A percentile compares a stretch with the other conserved stretches of the same genome.
Conservation (phyloP, 2,797 vertebrate species). For the Epinephelus coioides region DNA sequence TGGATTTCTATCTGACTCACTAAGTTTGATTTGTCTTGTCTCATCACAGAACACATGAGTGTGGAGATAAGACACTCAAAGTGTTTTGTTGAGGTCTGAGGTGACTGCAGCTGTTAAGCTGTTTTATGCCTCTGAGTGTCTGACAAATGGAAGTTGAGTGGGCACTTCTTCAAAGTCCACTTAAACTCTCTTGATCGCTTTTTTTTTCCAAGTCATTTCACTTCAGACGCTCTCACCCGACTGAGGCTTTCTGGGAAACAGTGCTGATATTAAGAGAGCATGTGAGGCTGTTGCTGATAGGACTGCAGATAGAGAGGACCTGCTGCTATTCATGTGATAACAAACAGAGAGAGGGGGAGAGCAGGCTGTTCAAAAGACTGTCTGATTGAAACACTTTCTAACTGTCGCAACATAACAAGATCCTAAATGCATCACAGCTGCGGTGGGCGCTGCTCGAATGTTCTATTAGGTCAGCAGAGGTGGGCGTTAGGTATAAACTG, state of each 20-base stretch:
- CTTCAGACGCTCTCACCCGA: conserved; percentile 30
- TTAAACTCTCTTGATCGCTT: conserved; percentile 42
- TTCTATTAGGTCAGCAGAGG: conserved; percentile 46
- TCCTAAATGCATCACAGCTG: conserved; percentile 21
- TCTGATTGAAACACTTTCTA: conserved; percentile 19
- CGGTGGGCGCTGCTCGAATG: background rate
- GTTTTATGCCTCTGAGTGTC: conserved; percentile 39
- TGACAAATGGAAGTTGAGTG: conserved; percentile 45
- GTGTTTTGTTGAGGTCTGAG: conserved; percentile 11
- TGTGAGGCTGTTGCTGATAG: conserved; percentile 20
- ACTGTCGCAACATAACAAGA: conserved; percentile 1
- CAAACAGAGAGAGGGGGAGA: background rate
- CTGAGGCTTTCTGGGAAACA: conserved; percentile 20
- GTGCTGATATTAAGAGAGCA: conserved; percentile 10
- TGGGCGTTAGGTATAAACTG: conserved; percentile 13
- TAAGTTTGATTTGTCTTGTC: background rate
- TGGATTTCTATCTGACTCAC: background rate
- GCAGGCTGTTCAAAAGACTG: background rate
- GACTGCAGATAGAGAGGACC: conserved; percentile 15
- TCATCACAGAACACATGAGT: background rate
- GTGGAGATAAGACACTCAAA: conserved; percentile 1
- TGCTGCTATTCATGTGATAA: conserved; percentile 40
- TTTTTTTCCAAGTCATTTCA: conserved; percentile 42
- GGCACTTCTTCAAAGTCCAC: conserved; percentile 51
- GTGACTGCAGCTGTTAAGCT: conserved; percentile 21